Conservation (phyloP, 2,113 vertebrate species). For the Daubentonia madagascariensis region DNA sequence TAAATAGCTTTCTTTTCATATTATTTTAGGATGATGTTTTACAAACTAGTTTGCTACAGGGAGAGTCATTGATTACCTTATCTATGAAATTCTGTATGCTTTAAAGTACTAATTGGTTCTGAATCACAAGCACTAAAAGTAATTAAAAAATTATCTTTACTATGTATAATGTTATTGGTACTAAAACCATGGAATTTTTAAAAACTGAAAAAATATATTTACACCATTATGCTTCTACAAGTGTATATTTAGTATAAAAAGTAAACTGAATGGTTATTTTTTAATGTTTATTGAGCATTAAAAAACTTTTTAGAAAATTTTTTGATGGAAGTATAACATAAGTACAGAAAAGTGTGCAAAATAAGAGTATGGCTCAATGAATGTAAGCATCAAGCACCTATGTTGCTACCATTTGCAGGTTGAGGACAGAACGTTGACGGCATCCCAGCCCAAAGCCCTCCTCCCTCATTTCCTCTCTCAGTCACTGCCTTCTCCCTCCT, state of each 20-base stretch:
- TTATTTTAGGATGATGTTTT: neutral
- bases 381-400: neutral
- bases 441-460: neutral
- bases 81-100: neutral
- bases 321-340: neutral
- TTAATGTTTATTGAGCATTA: neutral
- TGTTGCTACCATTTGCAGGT: neutral
- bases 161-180: neutral
- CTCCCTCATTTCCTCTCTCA: rapidly evolving
- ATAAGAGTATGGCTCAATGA: neutral
- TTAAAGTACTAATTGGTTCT: neutral
- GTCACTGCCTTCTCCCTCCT: neutral
- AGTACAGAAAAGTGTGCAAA: neutral
- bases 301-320: neutral
- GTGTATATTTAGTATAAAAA: neutral
- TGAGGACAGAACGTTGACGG: rapidly evolving
- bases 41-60: neutral
- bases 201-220: neutral
- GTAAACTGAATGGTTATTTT: neutral
- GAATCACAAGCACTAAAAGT: neutral
- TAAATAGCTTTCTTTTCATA: neutral
- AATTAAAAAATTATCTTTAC: neutral
- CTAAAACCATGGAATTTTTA: neutral
- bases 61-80: neutral
- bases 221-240: neutral